These are phyloP conservation scores for Alsophila aescularia DNA, from an alignment of 2,888 invertebrate species.

Conservation along the genomic window DNA sequence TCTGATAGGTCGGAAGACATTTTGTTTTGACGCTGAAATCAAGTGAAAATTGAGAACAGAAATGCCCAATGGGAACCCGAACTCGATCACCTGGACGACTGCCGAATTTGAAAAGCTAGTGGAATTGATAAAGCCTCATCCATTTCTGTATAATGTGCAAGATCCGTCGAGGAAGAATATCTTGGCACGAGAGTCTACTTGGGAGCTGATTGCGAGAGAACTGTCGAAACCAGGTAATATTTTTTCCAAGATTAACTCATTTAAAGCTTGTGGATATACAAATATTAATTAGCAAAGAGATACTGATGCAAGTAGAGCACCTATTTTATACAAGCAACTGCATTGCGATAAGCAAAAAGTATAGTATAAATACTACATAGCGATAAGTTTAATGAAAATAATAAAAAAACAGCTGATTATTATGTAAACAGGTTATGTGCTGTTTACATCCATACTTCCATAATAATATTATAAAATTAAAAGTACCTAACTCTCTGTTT, in stretches of 20 bases:
- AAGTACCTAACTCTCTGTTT: too few relatives aligned
- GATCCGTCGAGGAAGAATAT: slow-evolving; percentile 76
- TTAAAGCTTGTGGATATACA: too few relatives aligned
- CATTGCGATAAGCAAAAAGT: too few relatives aligned
- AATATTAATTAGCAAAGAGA: too few relatives aligned
- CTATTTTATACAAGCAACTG: too few relatives aligned
- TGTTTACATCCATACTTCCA: too few relatives aligned
- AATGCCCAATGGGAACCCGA: slow-evolving; percentile 66
- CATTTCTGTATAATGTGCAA: slow-evolving; percentile 65
- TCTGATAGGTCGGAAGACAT: slow-evolving; percentile 78
- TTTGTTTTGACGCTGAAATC: slow-evolving; percentile 64
- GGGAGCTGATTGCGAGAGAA: slow-evolving; percentile 72
- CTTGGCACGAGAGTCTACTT: slow-evolving; percentile 70
- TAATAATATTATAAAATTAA: too few relatives aligned
- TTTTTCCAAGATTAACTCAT: too few relatives aligned
- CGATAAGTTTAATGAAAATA: too few relatives aligned
- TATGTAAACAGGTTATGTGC: too few relatives aligned
- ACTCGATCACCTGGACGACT: slow-evolving; percentile 71
- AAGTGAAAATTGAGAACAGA: slow-evolving; percentile 46
- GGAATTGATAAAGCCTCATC: slow-evolving; percentile 71
- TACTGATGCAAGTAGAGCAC: background rate
- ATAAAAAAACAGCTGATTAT: too few relatives aligned
- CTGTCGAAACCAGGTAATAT: slow-evolving; percentile 70
- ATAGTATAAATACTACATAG: too few relatives aligned
- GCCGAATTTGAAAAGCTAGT: slow-evolving; percentile 73